Evolutionary conservation across 2,113 vertebrate species (phyloP).

Genomic region (Lepidothrix coronata): DNA sequence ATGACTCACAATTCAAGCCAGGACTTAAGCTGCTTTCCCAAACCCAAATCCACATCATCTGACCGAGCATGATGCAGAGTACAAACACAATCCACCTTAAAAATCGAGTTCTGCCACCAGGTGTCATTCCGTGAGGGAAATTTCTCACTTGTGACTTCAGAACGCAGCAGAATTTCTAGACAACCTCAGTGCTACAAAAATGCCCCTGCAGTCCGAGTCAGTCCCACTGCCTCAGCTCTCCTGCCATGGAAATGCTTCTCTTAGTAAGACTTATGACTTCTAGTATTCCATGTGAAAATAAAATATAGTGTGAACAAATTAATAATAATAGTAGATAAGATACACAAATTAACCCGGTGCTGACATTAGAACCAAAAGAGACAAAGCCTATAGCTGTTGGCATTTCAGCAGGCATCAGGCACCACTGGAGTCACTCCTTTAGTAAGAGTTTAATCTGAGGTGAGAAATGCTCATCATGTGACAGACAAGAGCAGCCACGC

Average conservation of each 20-base stretch:
- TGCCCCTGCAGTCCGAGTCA: neutral
- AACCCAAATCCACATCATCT: constrained; percentile 44
- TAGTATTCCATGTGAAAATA: neutral
- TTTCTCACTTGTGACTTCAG: neutral
- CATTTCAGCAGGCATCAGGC: neutral
- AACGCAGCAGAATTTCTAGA: neutral
- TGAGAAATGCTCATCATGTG: neutral
- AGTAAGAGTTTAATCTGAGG: neutral
- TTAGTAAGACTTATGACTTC: neutral
- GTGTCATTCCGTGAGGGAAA: neutral
- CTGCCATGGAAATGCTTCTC: neutral
- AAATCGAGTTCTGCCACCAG: neutral
- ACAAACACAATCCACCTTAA: neutral
- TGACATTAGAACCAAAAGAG: neutral
- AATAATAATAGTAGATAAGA: neutral
- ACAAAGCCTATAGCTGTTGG: neutral
- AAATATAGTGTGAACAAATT: neutral
- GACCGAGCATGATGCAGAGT: neutral
- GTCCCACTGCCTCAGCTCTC: neutral
- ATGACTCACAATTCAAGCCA: neutral
- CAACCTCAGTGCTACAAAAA: neutral
- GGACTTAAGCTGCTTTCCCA: constrained; percentile 44
- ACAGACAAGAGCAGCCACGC: neutral
- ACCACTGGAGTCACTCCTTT: neutral
- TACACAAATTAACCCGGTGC: neutral